A percentile compares a stretch with the other conserved stretches of the same genome.
phyloP scores from a whole-genome alignment of 2,797 vertebrate genomes.

The Salarias fasciatus region DNA sequence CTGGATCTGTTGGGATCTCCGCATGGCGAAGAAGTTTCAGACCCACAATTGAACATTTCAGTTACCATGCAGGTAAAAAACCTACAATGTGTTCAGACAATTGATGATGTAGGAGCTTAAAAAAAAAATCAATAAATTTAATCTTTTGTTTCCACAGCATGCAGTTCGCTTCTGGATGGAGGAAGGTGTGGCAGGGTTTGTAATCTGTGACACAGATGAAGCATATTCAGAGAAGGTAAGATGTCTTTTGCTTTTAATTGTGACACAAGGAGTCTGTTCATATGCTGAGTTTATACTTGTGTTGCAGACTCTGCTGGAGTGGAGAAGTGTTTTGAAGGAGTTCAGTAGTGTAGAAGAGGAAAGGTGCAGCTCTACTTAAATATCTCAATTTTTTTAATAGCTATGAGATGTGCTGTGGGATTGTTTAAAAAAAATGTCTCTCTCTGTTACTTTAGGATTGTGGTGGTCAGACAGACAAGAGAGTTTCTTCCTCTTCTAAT shows the following conservation, averaged over 20 bases:
- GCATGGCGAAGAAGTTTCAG: conserved; percentile 16
- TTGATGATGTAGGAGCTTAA: background rate
- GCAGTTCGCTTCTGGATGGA: conserved; percentile 78
- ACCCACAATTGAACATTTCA: conserved; percentile 21
- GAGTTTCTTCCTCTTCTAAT: conserved; percentile 38
- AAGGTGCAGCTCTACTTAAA: conserved; percentile 49
- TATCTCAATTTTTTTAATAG: background rate
- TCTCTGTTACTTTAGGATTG: conserved; percentile 64
- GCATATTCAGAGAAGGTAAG: conserved; percentile 77
- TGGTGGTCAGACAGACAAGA: conserved; percentile 73
- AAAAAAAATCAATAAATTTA: background rate
- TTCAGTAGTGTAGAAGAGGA: conserved; percentile 70
- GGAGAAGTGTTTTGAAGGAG: conserved; percentile 67
- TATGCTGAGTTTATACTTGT: background rate
- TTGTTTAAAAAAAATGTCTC: background rate
- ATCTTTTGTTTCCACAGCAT: conserved; percentile 44
- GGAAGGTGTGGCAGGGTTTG: conserved; percentile 79
- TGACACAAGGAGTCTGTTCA: background rate
- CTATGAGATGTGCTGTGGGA: background rate
- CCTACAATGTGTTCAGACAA: background rate
- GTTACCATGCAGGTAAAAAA: conserved; percentile 54
- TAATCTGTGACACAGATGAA: conserved; percentile 79
- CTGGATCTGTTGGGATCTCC: conserved; percentile 45
- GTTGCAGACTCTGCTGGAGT: conserved; percentile 74
- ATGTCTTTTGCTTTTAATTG: background rate